Evolutionary conservation across 2,113 vertebrate genomes (phyloP).

Genomic region (Macrotis lagotis): DNA sequence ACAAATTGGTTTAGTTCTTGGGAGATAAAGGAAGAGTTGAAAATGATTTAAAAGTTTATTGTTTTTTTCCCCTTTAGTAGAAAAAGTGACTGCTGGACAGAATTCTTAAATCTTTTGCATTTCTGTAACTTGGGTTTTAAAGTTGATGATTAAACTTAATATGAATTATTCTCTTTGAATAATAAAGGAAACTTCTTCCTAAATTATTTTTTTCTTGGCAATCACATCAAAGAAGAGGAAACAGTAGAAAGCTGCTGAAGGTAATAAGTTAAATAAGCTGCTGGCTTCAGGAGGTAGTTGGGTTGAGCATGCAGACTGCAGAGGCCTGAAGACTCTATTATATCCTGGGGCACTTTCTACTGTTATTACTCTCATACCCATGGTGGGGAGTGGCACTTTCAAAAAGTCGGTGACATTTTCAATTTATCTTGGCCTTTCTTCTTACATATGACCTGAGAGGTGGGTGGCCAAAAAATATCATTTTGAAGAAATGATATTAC

Average conservation of each 20-base stretch:
- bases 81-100: rapidly evolving
- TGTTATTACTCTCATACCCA: neutral
- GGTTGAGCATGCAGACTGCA: neutral
- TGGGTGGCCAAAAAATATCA: neutral
- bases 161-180: conserved; percentile 46
- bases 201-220: conserved; percentile 57
- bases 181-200: conserved; percentile 39
- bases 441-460: too few relatives aligned
- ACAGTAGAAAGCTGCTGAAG: conserved; percentile 34
- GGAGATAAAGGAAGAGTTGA: neutral
- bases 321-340: neutral
- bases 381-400: neutral
- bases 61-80: rapidly evolving
- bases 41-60: neutral
- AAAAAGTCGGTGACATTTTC: neutral
- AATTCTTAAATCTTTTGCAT: neutral
- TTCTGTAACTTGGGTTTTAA: conserved; percentile 1
- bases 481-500: neutral
- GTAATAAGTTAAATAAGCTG: conserved; percentile 21
- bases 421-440: neutral
- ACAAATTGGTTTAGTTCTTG: neutral
- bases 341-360: neutral
- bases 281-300: neutral
- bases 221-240: conserved; percentile 64
- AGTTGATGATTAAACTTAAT: conserved; percentile 61